phyloP scores from a whole-genome alignment of 2,797 vertebrate species.

The Eulemur albifrons region DNA sequence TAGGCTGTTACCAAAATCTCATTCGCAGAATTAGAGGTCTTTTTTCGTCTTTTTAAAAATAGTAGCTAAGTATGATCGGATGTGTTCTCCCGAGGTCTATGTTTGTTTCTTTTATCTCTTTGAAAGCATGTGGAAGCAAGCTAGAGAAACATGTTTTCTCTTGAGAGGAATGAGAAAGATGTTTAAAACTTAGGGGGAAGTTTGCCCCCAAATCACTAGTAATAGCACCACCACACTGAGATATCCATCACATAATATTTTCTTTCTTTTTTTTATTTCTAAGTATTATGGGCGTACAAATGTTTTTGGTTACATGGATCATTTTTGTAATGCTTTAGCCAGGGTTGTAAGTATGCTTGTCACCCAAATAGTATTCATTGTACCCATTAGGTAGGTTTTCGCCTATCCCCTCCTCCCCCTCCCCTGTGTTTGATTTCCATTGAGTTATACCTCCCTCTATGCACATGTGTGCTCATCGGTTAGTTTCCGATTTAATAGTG shows the following conservation, averaged over 20 bases:
- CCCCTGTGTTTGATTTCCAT: too few species aligned
- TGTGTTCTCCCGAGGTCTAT: background rate
- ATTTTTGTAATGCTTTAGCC: too few species aligned
- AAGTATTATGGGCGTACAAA: too few species aligned
- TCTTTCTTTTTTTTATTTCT: too few species aligned
- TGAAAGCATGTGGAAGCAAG: constrained; percentile 5
- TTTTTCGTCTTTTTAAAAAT: background rate
- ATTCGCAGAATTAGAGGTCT: background rate
- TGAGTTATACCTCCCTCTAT: too few species aligned
- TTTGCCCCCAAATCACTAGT: background rate
- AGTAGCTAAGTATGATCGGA: background rate
- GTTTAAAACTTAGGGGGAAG: background rate
- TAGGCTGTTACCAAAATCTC: background rate
- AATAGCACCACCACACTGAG: background rate
- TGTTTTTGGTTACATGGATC: too few species aligned
- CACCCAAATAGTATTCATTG: too few species aligned
- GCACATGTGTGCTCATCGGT: too few species aligned
- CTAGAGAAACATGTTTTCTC: background rate
- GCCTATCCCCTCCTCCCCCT: too few species aligned
- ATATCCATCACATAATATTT: background rate
- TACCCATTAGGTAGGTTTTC: too few species aligned
- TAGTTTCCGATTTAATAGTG: too few species aligned
- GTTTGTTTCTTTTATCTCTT: background rate
- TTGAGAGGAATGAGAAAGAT: constrained; percentile 16
- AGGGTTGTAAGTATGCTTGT: too few species aligned